Conservation (phyloP, 2,113 vertebrate species). For the Dissostichus mawsoni region DNA sequence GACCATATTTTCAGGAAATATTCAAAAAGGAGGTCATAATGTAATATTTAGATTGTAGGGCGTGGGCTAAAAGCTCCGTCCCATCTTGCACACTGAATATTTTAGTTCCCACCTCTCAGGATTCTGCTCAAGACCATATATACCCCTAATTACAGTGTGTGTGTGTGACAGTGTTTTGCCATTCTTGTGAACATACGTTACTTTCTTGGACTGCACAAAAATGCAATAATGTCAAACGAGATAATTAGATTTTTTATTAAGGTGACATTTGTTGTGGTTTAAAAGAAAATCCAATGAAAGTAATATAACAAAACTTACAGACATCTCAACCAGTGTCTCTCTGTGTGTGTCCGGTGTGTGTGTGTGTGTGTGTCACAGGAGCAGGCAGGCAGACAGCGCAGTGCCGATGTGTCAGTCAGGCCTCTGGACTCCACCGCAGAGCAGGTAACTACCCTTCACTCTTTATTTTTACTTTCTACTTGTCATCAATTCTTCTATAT, state of each 20-base stretch:
- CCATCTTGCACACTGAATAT: slow-evolving; percentile 77
- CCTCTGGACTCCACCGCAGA: slow-evolving; percentile 60
- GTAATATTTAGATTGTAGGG: slow-evolving; percentile 74
- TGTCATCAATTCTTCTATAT: neutral
- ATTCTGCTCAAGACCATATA: slow-evolving; percentile 34
- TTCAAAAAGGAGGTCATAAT: slow-evolving; percentile 64
- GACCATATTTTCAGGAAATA: slow-evolving; percentile 29
- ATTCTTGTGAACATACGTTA: neutral
- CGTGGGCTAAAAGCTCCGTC: slow-evolving; percentile 62
- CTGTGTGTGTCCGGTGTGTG: neutral
- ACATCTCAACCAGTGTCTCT: neutral
- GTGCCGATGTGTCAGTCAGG: slow-evolving; percentile 65
- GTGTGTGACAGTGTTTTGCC: slow-evolving; percentile 11
- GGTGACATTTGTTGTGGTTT: neutral
- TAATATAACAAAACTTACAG: neutral
- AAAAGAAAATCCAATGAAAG: neutral
- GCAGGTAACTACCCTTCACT: slow-evolving; percentile 71
- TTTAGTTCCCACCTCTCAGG: slow-evolving; percentile 68
- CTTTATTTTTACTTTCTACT: neutral
- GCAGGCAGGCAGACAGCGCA: slow-evolving; percentile 58
- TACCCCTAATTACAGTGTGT: slow-evolving; percentile 40
- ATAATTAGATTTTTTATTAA: neutral
- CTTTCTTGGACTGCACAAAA: neutral
- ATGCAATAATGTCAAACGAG: neutral
- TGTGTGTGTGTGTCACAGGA: slow-evolving; percentile 58